phyloP scores from a whole-genome alignment of 1,140 invertebrate species.

The Drosophila kepulauana region DNA sequence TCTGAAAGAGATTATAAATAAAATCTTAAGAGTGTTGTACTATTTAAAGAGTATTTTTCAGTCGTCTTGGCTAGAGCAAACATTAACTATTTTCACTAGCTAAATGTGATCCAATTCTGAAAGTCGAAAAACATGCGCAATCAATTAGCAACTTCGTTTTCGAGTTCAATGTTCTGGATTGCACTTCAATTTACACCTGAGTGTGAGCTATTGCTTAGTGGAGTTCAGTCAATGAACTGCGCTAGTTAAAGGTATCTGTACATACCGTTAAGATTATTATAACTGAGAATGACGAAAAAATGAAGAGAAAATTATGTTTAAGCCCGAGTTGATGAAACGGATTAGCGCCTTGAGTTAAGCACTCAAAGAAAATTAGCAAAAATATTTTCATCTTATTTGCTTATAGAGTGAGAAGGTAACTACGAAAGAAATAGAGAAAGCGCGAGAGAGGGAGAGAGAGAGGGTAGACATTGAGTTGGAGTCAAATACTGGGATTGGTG shows the following conservation, averaged over 20 bases:
- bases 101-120: conserved; percentile 8
- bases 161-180: conserved; percentile 57
- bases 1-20: too few relatives aligned
- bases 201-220: conserved; percentile 22
- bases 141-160: conserved; percentile 50
- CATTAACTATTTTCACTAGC: neutral
- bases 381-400: conserved; percentile 45
- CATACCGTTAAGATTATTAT: conserved; percentile 20
- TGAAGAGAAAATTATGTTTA: conserved; percentile 41
- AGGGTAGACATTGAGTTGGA: neutral
- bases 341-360: conserved; percentile 64
- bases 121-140: conserved; percentile 2
- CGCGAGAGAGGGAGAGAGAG: neutral
- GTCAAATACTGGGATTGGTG: conserved; percentile 5
- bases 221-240: conserved; percentile 61
- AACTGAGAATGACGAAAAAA: conserved; percentile 10
- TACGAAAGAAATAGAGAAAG: neutral
- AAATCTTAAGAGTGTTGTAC: too few relatives aligned
- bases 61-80: neutral
- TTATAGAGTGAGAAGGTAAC: conserved; percentile 20
- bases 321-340: conserved; percentile 57
- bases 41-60: neutral
- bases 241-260: conserved; percentile 34
- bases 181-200: conserved; percentile 32
- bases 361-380: conserved; percentile 71